Evolutionary conservation across 1,140 invertebrate genomes (phyloP), one percentile per base, ranked within the genome.

Genomic region (Caerostris extrusa): DNA sequence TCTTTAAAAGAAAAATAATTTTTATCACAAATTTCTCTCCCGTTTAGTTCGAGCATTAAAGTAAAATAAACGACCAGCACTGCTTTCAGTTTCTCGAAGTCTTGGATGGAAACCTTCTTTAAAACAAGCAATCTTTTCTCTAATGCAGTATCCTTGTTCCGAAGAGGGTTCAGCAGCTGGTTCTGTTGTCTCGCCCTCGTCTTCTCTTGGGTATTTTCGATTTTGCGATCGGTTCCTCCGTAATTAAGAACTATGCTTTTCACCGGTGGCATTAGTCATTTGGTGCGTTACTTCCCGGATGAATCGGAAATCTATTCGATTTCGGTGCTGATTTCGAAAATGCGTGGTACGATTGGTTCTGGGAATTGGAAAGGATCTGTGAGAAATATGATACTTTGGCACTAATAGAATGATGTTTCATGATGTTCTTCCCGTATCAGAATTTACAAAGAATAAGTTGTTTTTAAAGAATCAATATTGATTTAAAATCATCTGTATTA

Each of bases 71-170:
- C 69, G 89, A 82, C 61, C 81, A 3, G 2, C 67, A 34, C 57
- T 81, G 55, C 88, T 57, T 77, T 77, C 56, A 60, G 53, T 90
- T 56, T n/a, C 57, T 60, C 71, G 7, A 56, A 60, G 17, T 90
- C 17, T 58, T 81, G 89, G 34, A 34, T 90, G 81, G 81, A 90
- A 90, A 69, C 69, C 71, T 89, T 81, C 71, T 90, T 90, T 90
- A 90, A 90, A 90, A 64, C 55, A 5, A 5, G 10, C n/a, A 5
- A 1, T 8, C 56, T 6, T 56, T 19, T 60, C 89, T 81, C 71
- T 90, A 90, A 90, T 90, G 89, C 89, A 57, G 81, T 90, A 90
- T 77, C 53, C 89, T 77, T 90, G 89, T 90, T n/a, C 55, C 7
- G 14, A 60, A 64, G 10, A 10, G 50, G 53, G 53, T 7, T 56